These are phyloP conservation scores for Theristicus caerulescens DNA, from an alignment of 2,113 vertebrate species.

Conservation along the genomic window DNA sequence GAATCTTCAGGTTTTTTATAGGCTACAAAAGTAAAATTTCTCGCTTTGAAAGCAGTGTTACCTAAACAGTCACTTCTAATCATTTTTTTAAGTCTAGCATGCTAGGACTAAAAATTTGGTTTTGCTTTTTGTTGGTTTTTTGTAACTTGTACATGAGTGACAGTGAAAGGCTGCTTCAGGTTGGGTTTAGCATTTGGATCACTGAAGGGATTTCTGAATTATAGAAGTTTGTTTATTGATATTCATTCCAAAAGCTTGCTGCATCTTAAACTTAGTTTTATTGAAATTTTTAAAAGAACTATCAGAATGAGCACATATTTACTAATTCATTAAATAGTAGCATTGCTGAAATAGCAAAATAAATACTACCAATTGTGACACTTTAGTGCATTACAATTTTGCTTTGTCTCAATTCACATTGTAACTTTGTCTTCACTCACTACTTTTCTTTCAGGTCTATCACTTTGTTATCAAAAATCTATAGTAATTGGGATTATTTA, in stretches of 20 bases:
- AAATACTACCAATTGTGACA: not conserved
- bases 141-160: not conserved
- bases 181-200: not conserved
- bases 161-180: not conserved
- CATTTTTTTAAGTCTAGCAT: not conserved
- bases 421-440: not conserved
- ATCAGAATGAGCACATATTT: not conserved
- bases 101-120: not conserved
- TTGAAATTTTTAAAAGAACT: not conserved
- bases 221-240: not conserved
- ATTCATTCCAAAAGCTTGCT: not conserved
- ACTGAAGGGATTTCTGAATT: not conserved
- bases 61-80: not conserved
- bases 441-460: not conserved
- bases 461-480: constrained; percentile 2
- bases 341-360: not conserved
- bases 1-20: not conserved
- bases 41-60: not conserved
- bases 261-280: not conserved
- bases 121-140: not conserved
- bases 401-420: not conserved
- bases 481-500: constrained; percentile 17
- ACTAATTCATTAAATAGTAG: not conserved
- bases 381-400: not conserved
- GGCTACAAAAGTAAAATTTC: not conserved